phyloP scores from a whole-genome alignment of 1,140 invertebrate genomes.

The Drosophila ercepeae region DNA sequence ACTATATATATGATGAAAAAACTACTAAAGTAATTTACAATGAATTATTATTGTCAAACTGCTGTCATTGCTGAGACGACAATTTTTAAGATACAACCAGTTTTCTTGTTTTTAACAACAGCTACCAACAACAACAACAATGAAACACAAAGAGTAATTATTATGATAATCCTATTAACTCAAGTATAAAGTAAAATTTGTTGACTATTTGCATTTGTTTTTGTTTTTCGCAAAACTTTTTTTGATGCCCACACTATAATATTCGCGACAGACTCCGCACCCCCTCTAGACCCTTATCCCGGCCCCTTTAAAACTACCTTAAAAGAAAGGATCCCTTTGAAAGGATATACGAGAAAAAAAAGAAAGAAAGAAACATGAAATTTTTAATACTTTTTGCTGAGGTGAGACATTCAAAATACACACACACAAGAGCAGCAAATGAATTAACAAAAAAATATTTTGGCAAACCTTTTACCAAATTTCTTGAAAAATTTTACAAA shows the following conservation, averaged over 20 bases:
- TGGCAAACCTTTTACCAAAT: conserved; percentile 40
- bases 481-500: conserved; percentile 34
- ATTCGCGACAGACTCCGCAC: conserved; percentile 59
- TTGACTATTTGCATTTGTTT: conserved; percentile 81
- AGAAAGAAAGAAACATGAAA: conserved; percentile 21
- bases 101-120: conserved; percentile 82
- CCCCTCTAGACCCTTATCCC: conserved; percentile 9
- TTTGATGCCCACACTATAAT: conserved; percentile 53
- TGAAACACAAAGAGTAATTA: conserved; percentile 54
- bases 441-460: conserved; percentile 54
- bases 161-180: conserved; percentile 69
- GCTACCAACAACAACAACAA: conserved; percentile 46
- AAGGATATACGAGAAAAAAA: conserved; percentile 22
- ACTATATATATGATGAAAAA: conserved; percentile 51
- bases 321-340: conserved; percentile 13
- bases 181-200: conserved; percentile 67
- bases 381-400: conserved; percentile 79
- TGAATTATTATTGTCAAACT: conserved; percentile 53
- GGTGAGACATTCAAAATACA: conserved; percentile 83
- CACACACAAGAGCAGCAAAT: conserved; percentile 82
- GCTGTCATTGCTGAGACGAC: conserved; percentile 52
- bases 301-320: conserved; percentile 8
- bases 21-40: conserved; percentile 71
- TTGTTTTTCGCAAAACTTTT: conserved; percentile 81
- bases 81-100: conserved; percentile 72